Conservation (phyloP, 1,140 invertebrate species). For the Bilobella aurantiaca region DNA sequence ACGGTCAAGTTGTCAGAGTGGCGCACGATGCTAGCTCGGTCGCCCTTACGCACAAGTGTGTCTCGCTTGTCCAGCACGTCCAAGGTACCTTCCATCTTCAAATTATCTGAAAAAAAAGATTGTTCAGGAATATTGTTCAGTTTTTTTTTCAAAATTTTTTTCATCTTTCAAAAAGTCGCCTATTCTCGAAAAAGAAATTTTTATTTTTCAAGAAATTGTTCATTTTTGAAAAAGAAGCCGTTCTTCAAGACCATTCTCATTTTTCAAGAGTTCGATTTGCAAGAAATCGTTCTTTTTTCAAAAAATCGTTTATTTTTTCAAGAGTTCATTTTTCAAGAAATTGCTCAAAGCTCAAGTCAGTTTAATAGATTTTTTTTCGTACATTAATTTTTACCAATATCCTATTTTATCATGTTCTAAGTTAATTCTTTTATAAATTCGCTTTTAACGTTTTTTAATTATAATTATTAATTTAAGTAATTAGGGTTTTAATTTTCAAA, state of each 20-base stretch:
- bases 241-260: background rate
- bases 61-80: constrained; percentile 25
- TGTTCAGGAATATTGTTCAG: too few relatives aligned
- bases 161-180: too few relatives aligned
- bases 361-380: background rate
- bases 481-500: background rate
- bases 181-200: background rate
- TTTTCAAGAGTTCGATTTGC: background rate
- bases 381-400: background rate
- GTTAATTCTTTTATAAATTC: background rate
- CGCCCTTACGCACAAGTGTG: constrained; percentile 32
- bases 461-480: background rate
- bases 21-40: constrained; percentile 41
- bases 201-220: background rate
- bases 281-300: background rate
- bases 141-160: too few relatives aligned
- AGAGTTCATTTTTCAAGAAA: background rate
- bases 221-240: background rate
- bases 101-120: constrained; percentile 13
- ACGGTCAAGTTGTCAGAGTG: constrained; percentile 47
- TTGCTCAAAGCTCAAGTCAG: background rate
- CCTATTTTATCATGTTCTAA: background rate
- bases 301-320: background rate
- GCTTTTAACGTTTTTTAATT: background rate
- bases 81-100: constrained; percentile 16